These are phyloP conservation scores for Epinotia brunnichana DNA, from an alignment of 2,888 invertebrate genomes.

Conservation along the genomic window DNA sequence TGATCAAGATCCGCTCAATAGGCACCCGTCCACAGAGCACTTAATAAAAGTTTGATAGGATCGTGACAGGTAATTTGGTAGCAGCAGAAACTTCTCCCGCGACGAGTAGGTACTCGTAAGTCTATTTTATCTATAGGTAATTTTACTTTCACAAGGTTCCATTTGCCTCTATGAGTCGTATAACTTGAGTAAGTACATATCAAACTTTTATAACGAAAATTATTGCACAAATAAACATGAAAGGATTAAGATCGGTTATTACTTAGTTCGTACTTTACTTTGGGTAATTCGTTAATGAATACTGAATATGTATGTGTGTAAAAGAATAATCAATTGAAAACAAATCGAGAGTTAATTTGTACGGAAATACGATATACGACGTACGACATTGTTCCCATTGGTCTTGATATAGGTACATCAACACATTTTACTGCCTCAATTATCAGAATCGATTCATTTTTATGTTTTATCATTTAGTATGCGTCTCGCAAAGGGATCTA, in stretches of 20 bases:
- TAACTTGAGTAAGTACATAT: conserved; percentile 26
- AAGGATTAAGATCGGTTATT: conserved; percentile 7
- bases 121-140: conserved; percentile 14
- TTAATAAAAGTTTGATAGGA: conserved; percentile 36
- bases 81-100: conserved; percentile 18
- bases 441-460: no score
- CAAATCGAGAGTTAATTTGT: no score
- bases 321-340: no score
- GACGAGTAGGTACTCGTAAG: background rate
- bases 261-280: background rate
- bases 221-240: conserved; percentile 25
- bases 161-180: conserved; percentile 12
- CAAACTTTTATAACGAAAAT: conserved; percentile 33
- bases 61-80: conserved; percentile 38
- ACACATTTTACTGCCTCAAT: no score
- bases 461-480: no score
- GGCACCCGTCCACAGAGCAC: conserved; percentile 19
- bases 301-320: no score
- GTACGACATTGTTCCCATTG: no score
- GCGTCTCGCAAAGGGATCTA: no score
- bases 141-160: conserved; percentile 21
- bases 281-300: background rate
- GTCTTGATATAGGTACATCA: no score
- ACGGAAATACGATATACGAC: no score
- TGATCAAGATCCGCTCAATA: conserved; percentile 22